phyloP scores from a whole-genome alignment of 2,113 vertebrate genomes.

The Ammodytes marinus region DNA sequence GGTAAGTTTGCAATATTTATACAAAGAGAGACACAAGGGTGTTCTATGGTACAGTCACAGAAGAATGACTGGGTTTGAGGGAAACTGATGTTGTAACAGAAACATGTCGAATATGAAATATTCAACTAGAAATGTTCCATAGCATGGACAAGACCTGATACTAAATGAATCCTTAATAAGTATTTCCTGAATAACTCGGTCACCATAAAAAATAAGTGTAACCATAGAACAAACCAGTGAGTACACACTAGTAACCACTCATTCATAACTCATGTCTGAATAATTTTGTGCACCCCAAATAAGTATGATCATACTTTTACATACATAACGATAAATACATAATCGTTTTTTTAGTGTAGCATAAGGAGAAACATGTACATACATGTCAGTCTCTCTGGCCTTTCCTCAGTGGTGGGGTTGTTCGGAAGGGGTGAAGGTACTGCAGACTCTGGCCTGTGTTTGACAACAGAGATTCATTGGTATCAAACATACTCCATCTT shows the following conservation, averaged over 20 bases:
- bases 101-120: not conserved
- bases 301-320: too few species aligned
- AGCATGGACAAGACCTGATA: not conserved
- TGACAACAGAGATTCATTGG: constrained; percentile 32
- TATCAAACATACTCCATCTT: constrained; percentile 44
- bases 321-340: too few species aligned
- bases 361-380: not conserved
- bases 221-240: too few species aligned
- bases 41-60: not conserved
- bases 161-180: too few species aligned
- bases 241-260: too few species aligned
- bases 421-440: not conserved
- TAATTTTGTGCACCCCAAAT: too few species aligned
- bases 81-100: not conserved
- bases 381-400: not conserved
- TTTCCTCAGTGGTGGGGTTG: not conserved
- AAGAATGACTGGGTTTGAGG: not conserved
- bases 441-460: constrained; percentile 15
- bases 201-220: too few species aligned
- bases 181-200: too few species aligned
- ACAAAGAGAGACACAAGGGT: not conserved
- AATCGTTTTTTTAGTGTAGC: not conserved
- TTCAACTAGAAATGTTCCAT: not conserved
- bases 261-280: too few species aligned
- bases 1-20: constrained; percentile 20